phyloP scores from a whole-genome alignment of 2,888 invertebrate genomes.

The Anthrax anthrax region DNA sequence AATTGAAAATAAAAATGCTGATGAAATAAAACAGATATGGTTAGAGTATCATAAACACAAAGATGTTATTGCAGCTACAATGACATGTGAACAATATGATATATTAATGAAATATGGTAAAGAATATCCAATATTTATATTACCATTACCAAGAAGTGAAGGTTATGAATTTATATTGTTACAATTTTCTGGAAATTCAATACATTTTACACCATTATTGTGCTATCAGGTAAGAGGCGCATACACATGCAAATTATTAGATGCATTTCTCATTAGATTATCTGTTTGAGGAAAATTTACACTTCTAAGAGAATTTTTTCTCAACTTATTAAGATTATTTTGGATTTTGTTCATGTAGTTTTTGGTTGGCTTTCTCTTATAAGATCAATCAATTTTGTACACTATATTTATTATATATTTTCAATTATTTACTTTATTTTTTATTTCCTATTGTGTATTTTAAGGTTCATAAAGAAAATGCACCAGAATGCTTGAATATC shows the following conservation, averaged over 20 bases:
- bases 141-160: conserved; percentile 65
- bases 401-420: not conserved
- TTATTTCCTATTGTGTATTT: not conserved
- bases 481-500: conserved; percentile 72
- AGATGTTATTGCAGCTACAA: conserved; percentile 58
- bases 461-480: conserved; percentile 71
- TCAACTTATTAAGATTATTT: too few relatives aligned
- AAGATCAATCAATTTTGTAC: too few relatives aligned
- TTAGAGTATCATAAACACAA: conserved; percentile 63
- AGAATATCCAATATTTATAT: conserved; percentile 54
- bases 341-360: too few relatives aligned
- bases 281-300: too few relatives aligned
- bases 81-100: conserved; percentile 46
- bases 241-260: too few relatives aligned
- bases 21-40: conserved; percentile 67
- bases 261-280: too few relatives aligned
- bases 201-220: conserved; percentile 72
- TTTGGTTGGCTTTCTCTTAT: too few relatives aligned
- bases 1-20: conserved; percentile 50
- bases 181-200: conserved; percentile 54
- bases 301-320: too few relatives aligned
- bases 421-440: not conserved
- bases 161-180: conserved; percentile 78
- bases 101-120: conserved; percentile 43
- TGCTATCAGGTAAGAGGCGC: conserved; percentile 77